Conservation (phyloP, 2,888 invertebrate genomes). For the Orchesellides sinensis region DNA sequence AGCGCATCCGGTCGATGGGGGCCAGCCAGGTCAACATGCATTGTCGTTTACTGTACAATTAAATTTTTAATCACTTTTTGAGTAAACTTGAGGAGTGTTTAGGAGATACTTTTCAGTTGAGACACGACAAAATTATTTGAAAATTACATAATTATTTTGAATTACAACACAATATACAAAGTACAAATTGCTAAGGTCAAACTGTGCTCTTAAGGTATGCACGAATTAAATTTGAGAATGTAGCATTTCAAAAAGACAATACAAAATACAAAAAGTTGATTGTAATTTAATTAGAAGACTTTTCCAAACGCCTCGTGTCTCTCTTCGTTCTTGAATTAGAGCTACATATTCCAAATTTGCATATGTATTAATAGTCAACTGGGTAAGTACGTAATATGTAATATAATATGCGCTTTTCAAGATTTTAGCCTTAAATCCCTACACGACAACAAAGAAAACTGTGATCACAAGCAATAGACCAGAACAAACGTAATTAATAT, state of each 20-base stretch:
- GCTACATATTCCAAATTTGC: constrained; percentile 10
- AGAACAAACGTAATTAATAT: constrained; percentile 15
- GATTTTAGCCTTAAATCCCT: constrained; percentile 1
- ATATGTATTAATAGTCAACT: constrained; percentile 3
- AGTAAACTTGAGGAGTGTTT: too few species aligned
- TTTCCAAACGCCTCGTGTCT: constrained; percentile 48
- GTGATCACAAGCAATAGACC: neutral
- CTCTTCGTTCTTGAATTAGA: constrained; percentile 39
- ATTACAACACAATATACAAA: too few species aligned
- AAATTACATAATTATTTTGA: too few species aligned
- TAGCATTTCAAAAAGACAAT: too few species aligned
- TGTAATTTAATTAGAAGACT: constrained; percentile 20
- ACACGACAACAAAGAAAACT: neutral
- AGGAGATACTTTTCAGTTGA: too few species aligned
- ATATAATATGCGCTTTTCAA: constrained; percentile 5
- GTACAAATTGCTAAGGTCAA: too few species aligned
- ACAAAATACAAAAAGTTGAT: neutral
- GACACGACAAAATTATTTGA: too few species aligned
- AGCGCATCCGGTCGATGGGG: neutral
- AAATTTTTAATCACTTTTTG: neutral
- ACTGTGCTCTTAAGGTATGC: too few species aligned
- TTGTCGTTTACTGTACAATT: neutral
- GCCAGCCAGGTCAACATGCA: neutral
- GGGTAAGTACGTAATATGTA: too few species aligned
- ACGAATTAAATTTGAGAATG: constrained; percentile 8